These are phyloP conservation scores for Heliornis fulica DNA, from an alignment of 2,113 vertebrate genomes.

Conservation along the genomic window DNA sequence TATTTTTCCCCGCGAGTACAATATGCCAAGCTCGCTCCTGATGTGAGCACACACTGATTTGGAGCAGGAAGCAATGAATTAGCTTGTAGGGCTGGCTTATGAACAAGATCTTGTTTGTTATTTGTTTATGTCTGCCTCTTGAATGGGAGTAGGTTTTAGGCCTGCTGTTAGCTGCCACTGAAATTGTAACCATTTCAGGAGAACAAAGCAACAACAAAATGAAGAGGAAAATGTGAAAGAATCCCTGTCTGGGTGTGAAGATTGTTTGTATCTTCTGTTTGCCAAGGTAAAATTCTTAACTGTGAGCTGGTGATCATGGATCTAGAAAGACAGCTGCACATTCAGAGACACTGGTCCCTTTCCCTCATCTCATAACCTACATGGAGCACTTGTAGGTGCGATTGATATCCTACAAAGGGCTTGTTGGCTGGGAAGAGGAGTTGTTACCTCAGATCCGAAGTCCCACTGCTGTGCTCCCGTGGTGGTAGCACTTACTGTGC, in stretches of 20 bases:
- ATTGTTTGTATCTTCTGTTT: not conserved
- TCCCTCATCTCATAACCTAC: not conserved
- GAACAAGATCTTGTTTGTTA: not conserved
- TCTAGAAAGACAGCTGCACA: not conserved
- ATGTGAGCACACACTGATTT: not conserved
- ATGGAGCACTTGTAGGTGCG: not conserved
- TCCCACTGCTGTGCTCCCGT: not conserved
- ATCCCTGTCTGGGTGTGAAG: not conserved
- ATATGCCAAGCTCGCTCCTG: not conserved
- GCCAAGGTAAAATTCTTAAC: not conserved
- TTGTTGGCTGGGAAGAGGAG: not conserved
- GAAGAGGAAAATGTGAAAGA: not conserved
- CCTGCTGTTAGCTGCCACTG: not conserved
- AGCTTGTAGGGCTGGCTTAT: not conserved
- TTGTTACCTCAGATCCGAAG: not conserved
- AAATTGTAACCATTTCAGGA: not conserved
- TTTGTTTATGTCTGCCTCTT: not conserved
- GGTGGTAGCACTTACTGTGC: not conserved
- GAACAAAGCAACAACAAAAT: not conserved
- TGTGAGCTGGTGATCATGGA: fast-evolving
- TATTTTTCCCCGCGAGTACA: not conserved
- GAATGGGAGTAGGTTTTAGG: not conserved
- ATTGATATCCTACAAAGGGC: not conserved
- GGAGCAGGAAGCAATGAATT: constrained; percentile 16
- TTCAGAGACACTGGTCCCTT: not conserved